phyloP scores from a whole-genome alignment of 2,797 vertebrate genomes.

The Peromyscus attwateri region DNA sequence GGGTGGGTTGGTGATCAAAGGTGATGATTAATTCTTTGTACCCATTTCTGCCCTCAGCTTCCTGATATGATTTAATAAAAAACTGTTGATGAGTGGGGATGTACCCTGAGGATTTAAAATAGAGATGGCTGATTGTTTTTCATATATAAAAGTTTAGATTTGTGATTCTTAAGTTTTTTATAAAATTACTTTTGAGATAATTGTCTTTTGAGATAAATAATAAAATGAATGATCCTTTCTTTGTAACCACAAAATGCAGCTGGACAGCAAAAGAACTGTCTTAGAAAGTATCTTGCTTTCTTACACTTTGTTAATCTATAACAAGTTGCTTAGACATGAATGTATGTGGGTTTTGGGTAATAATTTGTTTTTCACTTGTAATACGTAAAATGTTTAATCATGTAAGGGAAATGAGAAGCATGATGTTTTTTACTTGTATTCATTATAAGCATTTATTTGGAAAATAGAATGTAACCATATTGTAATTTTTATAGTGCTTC shows the following conservation, averaged over 20 bases:
- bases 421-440: background rate
- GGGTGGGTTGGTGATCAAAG: background rate
- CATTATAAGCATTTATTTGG: background rate
- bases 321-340: background rate
- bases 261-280: background rate
- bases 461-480: background rate
- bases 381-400: background rate
- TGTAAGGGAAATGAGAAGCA: background rate
- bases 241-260: background rate
- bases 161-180: background rate
- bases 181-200: background rate
- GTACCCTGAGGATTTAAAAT: background rate
- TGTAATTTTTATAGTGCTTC: background rate
- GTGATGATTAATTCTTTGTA: background rate
- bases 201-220: background rate
- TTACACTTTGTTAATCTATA: background rate
- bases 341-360: background rate
- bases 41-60: background rate
- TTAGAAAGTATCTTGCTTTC: background rate
- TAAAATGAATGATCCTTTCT: background rate
- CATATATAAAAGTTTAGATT: background rate
- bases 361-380: background rate
- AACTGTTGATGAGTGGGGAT: background rate
- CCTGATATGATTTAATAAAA: background rate
- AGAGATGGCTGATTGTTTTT: background rate